Percentiles rank a stretch among this genome's conserved stretches.
Evolutionary conservation across 2,797 vertebrate genomes (phyloP).

Genomic region (Ispidina picta): DNA sequence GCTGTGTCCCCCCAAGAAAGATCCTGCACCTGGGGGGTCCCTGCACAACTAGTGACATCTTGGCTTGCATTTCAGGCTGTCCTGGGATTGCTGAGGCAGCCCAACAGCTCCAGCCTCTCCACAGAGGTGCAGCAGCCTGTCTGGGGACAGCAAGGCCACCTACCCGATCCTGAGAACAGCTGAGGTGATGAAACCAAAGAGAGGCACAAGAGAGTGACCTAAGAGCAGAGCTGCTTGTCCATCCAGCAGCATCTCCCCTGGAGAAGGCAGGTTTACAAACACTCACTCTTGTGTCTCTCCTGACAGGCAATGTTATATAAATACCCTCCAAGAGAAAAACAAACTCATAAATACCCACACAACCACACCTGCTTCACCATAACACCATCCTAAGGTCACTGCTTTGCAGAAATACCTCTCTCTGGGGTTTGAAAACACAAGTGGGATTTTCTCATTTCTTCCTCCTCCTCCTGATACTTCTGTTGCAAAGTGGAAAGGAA

Average conservation of each 20-base stretch:
- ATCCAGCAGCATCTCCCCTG: neutral
- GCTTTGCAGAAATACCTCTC: neutral
- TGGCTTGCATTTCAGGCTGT: neutral
- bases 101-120: neutral
- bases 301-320: neutral
- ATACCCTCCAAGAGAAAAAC: neutral
- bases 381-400: neutral
- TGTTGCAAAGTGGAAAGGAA: neutral
- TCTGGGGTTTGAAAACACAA: neutral
- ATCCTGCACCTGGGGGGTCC: neutral
- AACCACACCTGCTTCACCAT: neutral
- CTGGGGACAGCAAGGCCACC: too few species aligned
- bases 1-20: neutral
- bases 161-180: too few species aligned
- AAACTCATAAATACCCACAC: neutral
- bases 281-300: neutral
- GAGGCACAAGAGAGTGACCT: too few species aligned
- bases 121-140: too few species aligned
- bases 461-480: neutral
- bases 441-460: neutral
- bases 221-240: too few species aligned
- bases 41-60: neutral
- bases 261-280: neutral
- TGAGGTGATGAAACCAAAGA: too few species aligned
- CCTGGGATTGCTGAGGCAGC: neutral